These are phyloP conservation scores for Mesocentrotus franciscanus DNA, from an alignment of 53 echinoderm and acorn worm genomes.

Conservation along the genomic window DNA sequence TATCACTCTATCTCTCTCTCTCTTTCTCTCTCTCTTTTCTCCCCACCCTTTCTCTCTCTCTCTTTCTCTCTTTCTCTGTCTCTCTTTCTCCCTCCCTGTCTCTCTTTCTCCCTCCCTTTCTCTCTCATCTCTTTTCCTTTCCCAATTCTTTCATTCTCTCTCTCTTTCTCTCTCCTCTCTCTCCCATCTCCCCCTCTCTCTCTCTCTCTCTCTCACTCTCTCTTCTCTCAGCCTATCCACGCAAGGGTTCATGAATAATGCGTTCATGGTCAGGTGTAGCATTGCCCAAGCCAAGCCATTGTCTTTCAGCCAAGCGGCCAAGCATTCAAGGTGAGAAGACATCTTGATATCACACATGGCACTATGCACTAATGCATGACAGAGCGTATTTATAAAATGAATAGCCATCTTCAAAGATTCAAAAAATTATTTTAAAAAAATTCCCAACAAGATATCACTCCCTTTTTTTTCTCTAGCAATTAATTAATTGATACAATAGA, in stretches of 20 bases:
- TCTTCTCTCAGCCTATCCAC: neutral
- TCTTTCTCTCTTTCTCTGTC: neutral
- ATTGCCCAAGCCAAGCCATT: neutral
- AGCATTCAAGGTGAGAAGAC: conserved; percentile 11
- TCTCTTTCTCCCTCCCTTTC: neutral
- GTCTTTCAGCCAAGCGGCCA: conserved; percentile 10
- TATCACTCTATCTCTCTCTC: neutral
- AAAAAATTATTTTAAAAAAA: neutral
- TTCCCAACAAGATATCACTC: no score
- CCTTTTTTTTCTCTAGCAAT: no score
- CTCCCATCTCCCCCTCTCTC: neutral
- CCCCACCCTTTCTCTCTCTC: no score
- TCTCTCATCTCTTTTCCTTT: neutral
- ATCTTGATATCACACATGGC: conserved; percentile 16
- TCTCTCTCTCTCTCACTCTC: neutral
- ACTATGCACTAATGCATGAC: no score
- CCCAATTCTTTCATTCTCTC: neutral
- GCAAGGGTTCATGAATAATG: conserved; percentile 22
- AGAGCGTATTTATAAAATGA: neutral
- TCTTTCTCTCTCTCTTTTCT: neutral
- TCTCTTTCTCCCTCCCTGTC: neutral
- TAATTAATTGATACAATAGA: no score
- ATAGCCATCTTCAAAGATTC: neutral
- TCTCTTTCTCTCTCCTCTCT: neutral
- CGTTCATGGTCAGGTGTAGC: neutral